Evolutionary conservation across 2,113 vertebrate genomes (phyloP).

Genomic region (Muntiacus reevesi): DNA sequence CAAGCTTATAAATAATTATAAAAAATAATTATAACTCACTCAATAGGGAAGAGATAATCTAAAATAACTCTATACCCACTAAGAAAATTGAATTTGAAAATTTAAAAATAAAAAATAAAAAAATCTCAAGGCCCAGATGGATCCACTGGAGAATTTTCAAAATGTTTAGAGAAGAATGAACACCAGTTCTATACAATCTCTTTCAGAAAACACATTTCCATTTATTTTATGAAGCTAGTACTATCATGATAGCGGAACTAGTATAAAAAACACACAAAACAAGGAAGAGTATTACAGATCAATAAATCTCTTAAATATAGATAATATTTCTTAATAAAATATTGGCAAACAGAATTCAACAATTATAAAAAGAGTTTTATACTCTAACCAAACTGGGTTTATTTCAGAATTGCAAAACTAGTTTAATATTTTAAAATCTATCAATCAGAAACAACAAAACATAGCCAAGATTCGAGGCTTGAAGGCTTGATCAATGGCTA

Average conservation of each 20-base stretch:
- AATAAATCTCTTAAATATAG: neutral
- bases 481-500: neutral
- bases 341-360: neutral
- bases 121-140: neutral
- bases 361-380: neutral
- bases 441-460: neutral
- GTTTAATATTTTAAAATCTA: neutral
- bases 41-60: neutral
- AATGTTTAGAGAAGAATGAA: constrained; percentile 3
- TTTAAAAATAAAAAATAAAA: neutral
- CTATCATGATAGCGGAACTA: neutral
- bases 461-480: neutral
- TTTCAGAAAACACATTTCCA: neutral
- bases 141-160: neutral
- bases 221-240: neutral
- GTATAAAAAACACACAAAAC: neutral
- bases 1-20: neutral
- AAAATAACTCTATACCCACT: neutral
- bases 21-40: neutral
- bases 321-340: neutral
- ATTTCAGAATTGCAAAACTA: neutral
- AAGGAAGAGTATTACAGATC: neutral
- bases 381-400: neutral
- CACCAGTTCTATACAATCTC: neutral
- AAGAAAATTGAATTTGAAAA: neutral